These are phyloP conservation scores for Lota lota DNA, from an alignment of 2,113 vertebrate genomes.

Conservation along the genomic window DNA sequence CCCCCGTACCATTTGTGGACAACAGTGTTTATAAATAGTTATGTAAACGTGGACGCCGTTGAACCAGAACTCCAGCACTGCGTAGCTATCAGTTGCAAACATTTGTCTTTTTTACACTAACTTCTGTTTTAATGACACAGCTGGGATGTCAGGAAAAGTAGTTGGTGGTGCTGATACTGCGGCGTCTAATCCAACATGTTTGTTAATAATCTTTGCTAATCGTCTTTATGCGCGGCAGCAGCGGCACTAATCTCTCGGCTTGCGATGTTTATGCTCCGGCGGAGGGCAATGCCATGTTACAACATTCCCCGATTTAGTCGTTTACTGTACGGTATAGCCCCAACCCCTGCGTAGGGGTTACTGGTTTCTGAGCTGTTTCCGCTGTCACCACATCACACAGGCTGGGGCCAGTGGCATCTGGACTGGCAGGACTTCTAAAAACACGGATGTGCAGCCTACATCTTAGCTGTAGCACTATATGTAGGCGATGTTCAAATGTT, in stretches of 20 bases:
- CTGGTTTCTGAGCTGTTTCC: no score
- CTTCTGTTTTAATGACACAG: constrained; percentile 25
- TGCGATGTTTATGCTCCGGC: constrained; percentile 54
- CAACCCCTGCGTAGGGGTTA: background rate
- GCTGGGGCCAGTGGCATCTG: no score
- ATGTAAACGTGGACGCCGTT: background rate
- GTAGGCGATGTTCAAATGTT: constrained; percentile 25
- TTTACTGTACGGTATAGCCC: constrained; percentile 22
- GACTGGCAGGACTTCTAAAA: background rate
- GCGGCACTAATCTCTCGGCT: constrained; percentile 64
- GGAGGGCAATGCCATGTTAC: constrained; percentile 33
- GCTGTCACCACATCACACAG: no score
- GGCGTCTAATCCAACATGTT: constrained; percentile 58
- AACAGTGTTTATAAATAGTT: no score
- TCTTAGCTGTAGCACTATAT: no score
- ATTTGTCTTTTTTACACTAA: constrained; percentile 13
- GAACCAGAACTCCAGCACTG: background rate
- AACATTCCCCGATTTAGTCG: constrained; percentile 35
- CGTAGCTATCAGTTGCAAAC: constrained; percentile 2
- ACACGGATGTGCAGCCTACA: background rate
- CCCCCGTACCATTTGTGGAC: no score
- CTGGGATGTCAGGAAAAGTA: constrained; percentile 25
- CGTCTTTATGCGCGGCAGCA: constrained; percentile 61
- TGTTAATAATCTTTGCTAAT: constrained; percentile 68
- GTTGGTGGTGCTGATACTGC: constrained; percentile 43